Percentiles rank a stretch among this genome's conserved stretches.
Evolutionary conservation across 2,797 vertebrate species (phyloP).

Genomic region (Notamacropus eugenii): DNA sequence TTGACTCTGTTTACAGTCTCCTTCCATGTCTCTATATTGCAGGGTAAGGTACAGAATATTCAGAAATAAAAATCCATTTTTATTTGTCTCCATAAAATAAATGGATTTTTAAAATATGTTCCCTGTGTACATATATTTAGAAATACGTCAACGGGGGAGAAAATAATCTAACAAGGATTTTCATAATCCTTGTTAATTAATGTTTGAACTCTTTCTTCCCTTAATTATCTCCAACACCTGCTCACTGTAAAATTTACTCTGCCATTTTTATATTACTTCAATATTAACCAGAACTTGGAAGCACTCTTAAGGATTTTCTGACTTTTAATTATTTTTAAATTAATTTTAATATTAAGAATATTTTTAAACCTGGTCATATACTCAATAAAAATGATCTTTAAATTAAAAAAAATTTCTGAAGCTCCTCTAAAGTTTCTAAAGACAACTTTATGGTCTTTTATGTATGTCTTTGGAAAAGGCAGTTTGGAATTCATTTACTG

Average conservation of each 20-base stretch:
- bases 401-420: constrained; percentile 77
- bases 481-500: constrained; percentile 68
- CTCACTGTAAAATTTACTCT: constrained; percentile 84
- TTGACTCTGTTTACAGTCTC: background rate
- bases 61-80: constrained; percentile 68
- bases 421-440: constrained; percentile 81
- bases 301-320: constrained; percentile 76
- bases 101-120: constrained; percentile 70
- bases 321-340: constrained; percentile 88
- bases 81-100: constrained; percentile 38
- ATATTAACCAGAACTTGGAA: constrained; percentile 82
- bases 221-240: constrained; percentile 87
- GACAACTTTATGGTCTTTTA: constrained; percentile 81
- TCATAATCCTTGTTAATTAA: constrained; percentile 84
- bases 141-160: constrained; percentile 74
- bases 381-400: constrained; percentile 85
- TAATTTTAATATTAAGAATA: constrained; percentile 85
- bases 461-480: constrained; percentile 75
- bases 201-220: constrained; percentile 73
- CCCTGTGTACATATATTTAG: constrained; percentile 68
- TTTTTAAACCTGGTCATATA: constrained; percentile 79
- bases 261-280: constrained; percentile 81
- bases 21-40: constrained; percentile 8
- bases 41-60: constrained; percentile 36
- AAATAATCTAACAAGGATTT: constrained; percentile 77